Evolutionary conservation across 35 echinoderm and acorn worm species (phyloP), one percentile per base, ranked within the genome.

Genomic region (Holothuria glaberrima): DNA sequence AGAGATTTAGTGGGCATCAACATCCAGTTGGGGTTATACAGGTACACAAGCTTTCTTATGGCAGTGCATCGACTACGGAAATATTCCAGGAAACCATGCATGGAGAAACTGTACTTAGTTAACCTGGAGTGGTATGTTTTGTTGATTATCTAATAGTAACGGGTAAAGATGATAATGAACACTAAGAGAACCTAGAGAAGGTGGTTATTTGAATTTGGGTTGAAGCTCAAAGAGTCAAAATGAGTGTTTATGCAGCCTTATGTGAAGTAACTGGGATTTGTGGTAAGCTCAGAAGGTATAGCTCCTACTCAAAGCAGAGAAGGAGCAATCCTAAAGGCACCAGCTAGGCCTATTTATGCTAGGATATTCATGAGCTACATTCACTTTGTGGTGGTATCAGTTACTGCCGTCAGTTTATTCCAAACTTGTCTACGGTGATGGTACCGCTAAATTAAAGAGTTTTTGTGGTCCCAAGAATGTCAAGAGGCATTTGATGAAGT

Each of bases 51-150:
- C 59, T 46, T 84, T 84, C n/a, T n/a, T n/a, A n/a, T 91, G 80
- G 80, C 0, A 75, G 84, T 25, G 36, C 52, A 26, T 83, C 77
- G n/a, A 58, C 90, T 31, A 75, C 59, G 4, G 58, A 56, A 21
- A 91, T 91, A 20, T 91, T 83, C 20, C 90, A 91, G 48, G 32
- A 57, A 24, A 52, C 52, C 16, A 85, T 91, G 76, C n/a, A n/a
- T n/a, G 90, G 83, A 12, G 20, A 91, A 54, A n/a, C 45, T 3
- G 62, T 84, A 7, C 12, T 4, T 48, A 77, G 90, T 68, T 44
- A 82, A 22, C 10, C 13, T 7, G 76, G 75, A 45, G 73, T 61
- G 22, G 68, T 13, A 22, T 90, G 72, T 38, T 61, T 34, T 32
- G 12, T 85, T 2, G 90, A 91, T 85, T 77, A 71, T 61, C 22